Percentiles rank a stretch among this genome's conserved stretches.
Evolutionary conservation across 2,888 invertebrate species (phyloP).

Genomic region (Dichetophora obliterata): DNA sequence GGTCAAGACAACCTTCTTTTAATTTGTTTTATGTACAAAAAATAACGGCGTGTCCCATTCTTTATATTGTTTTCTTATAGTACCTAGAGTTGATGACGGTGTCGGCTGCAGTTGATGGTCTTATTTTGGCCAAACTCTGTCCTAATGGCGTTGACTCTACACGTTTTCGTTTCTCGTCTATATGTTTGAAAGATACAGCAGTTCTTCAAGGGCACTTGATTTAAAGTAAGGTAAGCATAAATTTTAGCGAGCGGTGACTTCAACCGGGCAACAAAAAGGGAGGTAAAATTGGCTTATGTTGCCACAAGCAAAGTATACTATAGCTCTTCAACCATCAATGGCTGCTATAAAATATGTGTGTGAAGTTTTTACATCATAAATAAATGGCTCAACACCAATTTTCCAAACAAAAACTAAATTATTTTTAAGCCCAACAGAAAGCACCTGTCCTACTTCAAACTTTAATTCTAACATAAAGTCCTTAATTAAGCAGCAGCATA

Average conservation of each 20-base stretch:
- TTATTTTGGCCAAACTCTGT: background rate
- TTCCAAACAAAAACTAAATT: too few species aligned
- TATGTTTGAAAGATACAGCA: background rate
- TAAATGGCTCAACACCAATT: too few species aligned
- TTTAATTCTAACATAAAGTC: conserved; percentile 14
- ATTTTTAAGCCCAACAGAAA: background rate
- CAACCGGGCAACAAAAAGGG: background rate
- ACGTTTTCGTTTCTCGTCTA: background rate
- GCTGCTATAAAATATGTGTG: too few species aligned
- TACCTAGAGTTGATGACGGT: conserved; percentile 10
- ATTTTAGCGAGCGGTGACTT: background rate
- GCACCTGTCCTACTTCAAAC: conserved; percentile 10
- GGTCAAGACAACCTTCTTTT: background rate
- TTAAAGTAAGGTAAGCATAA: background rate
- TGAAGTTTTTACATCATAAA: too few species aligned
- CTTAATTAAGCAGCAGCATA: background rate
- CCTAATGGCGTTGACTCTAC: background rate
- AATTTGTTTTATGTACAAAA: background rate
- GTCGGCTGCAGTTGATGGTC: conserved; percentile 8
- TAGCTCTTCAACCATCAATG: too few species aligned
- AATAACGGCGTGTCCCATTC: background rate
- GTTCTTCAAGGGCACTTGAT: background rate
- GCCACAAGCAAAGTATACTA: background rate
- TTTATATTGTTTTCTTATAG: background rate
- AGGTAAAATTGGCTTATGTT: background rate